Evolutionary conservation across 2,888 invertebrate genomes (phyloP).

Genomic region (Notodonta dromedarius): DNA sequence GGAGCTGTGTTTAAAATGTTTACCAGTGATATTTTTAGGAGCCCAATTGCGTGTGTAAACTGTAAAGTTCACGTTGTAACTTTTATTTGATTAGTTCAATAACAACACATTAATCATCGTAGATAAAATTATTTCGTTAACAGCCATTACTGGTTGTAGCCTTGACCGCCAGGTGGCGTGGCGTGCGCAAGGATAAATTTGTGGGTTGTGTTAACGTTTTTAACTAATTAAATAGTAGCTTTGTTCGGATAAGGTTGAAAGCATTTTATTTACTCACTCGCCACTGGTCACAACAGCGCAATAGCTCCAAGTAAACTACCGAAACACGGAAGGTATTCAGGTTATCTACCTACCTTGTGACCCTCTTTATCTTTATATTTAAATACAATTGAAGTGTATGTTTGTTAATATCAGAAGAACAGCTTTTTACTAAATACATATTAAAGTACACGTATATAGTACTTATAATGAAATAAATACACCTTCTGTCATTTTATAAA

Average conservation of each 20-base stretch:
- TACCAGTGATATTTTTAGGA: neutral
- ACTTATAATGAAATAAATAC: no score
- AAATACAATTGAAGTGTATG: no score
- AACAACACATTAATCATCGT: neutral
- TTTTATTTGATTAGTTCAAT: slow-evolving; percentile 7
- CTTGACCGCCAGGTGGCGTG: slow-evolving; percentile 6
- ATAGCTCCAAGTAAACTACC: no score
- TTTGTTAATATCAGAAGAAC: no score
- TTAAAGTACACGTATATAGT: no score
- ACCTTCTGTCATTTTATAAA: neutral
- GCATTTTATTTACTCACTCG: neutral
- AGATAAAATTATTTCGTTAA: neutral
- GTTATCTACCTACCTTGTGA: neutral
- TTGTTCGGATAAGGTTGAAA: no score
- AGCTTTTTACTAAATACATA: no score
- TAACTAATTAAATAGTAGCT: slow-evolving; percentile 1
- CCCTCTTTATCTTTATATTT: no score
- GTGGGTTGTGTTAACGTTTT: neutral
- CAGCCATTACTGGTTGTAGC: slow-evolving; percentile 1
- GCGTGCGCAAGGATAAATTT: neutral
- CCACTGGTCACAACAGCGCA: neutral
- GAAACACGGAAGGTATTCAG: no score
- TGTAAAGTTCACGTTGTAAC: neutral
- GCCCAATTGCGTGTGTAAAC: slow-evolving; percentile 1
- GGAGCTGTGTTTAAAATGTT: no score